Percentiles rank a stretch among this genome's conserved stretches.
Conservation (phyloP, 2,888 invertebrate genomes). For the Artemia sp. region DNA sequence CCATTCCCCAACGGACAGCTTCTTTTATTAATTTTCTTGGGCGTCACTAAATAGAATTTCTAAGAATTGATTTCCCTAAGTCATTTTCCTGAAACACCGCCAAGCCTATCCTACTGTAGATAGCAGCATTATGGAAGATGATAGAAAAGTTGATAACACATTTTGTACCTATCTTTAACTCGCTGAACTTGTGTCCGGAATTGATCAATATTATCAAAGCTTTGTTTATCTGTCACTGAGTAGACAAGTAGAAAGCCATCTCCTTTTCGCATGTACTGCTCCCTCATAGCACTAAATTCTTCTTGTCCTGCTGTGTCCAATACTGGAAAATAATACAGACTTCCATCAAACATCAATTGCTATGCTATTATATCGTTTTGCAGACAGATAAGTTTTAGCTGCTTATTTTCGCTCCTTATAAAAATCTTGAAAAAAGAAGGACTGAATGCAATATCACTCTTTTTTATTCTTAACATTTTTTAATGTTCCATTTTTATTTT, state of each 20-base stretch:
- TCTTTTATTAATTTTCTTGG: too few relatives aligned
- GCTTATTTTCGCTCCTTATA: conserved; percentile 8
- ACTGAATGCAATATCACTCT: too few relatives aligned
- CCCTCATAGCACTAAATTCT: conserved; percentile 87
- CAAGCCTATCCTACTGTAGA: too few relatives aligned
- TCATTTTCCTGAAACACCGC: too few relatives aligned
- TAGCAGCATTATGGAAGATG: too few relatives aligned
- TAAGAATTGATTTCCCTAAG: too few relatives aligned
- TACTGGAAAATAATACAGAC: conserved; percentile 39
- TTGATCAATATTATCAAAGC: conserved; percentile 68
- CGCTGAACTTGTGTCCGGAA: conserved; percentile 77
- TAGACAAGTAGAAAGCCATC: conserved; percentile 83
- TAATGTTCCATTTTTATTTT: too few relatives aligned
- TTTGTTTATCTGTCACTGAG: conserved; percentile 78
- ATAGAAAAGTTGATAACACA: too few relatives aligned
- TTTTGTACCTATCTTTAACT: conserved; percentile 53
- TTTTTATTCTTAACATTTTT: too few relatives aligned
- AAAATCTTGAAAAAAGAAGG: not conserved
- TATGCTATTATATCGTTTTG: not conserved
- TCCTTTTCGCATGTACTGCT: conserved; percentile 81
- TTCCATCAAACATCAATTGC: not conserved
- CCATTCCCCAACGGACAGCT: too few relatives aligned
- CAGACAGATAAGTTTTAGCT: conserved; percentile 5
- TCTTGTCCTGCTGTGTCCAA: conserved; percentile 89
- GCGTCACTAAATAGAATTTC: too few relatives aligned